phyloP scores from a whole-genome alignment of 2,113 vertebrate species.

The Vicugna pacos region DNA sequence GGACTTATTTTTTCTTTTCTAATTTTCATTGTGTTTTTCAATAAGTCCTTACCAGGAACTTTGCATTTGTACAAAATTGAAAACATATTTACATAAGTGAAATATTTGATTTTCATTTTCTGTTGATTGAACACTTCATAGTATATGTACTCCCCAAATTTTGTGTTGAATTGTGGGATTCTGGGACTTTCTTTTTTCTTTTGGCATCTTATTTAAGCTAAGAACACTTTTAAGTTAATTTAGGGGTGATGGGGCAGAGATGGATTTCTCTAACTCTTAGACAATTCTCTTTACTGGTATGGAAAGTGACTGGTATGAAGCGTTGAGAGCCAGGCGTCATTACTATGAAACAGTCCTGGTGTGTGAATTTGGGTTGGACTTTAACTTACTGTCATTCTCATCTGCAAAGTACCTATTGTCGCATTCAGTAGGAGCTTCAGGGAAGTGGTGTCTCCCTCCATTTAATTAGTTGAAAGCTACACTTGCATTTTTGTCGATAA shows the following conservation, averaged over 20 bases:
- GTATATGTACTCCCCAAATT: background rate
- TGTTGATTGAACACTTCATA: background rate
- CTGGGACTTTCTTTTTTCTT: background rate
- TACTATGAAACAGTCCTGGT: background rate
- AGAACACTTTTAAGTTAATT: background rate
- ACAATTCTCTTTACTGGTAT: background rate
- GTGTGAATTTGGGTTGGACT: background rate
- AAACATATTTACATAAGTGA: background rate
- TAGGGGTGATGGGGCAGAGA: background rate
- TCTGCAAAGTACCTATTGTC: background rate
- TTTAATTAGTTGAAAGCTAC: background rate
- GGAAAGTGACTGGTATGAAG: background rate
- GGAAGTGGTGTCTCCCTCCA: background rate
- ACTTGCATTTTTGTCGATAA: background rate
- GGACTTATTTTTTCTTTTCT: background rate
- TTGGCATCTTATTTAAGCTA: background rate
- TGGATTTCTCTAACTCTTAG: background rate
- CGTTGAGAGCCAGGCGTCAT: background rate
- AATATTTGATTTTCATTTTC: conserved; percentile 42
- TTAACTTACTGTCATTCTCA: background rate
- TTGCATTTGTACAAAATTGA: background rate
- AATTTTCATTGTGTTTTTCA: background rate
- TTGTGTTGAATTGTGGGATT: background rate
- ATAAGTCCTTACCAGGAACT: background rate
- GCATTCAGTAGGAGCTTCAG: background rate